Base-by-base conservation (phyloP, 1,140 invertebrate species). In the Mactra quadrangularis region DNA sequence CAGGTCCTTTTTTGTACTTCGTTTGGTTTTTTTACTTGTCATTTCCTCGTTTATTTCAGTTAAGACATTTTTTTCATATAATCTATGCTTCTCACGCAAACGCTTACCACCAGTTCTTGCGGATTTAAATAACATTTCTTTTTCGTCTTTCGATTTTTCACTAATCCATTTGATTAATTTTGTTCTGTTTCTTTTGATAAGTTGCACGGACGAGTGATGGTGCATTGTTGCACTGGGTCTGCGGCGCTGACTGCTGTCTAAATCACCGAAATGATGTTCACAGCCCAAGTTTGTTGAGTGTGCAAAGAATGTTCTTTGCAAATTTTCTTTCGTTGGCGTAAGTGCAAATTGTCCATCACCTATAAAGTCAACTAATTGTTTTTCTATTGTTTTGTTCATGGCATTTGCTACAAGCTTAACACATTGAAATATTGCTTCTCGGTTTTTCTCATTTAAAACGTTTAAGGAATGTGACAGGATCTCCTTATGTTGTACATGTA, bases 201-300 rank as follows among this genome's bases (percentile, higher is more conserved):
- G 66, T 31, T 74, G 50, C 15, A 74, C 53, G 0, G 50, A 57
- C 6, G 70, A 53, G 22, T 74, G 70, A 27, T 74, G 70, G 7
- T 74, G 70, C 22, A 70, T 29, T 15, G 66, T 25, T 9, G 66
- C 45, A 70, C 27, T n/a, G n/a, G n/a, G n/a, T n/a, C n/a, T n/a
- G n/a, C n/a, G n/a, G n/a, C n/a, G n/a, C n/a, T n/a, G n/a, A n/a
- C n/a, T n/a, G n/a, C n/a, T n/a, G n/a, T n/a, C n/a, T n/a, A n/a
- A n/a, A n/a, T n/a, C n/a, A n/a, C n/a, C n/a, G n/a, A n/a, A n/a
- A n/a, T n/a, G n/a, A n/a, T n/a, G n/a, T n/a, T n/a, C n/a, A n/a
- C n/a, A n/a, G n/a, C n/a, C n/a, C n/a, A n/a, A n/a, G n/a, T n/a
- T n/a, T n/a, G n/a, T n/a, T n/a, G n/a, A n/a, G 47, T 11, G 66